Percentiles rank a stretch among this genome's conserved stretches.
These are phyloP conservation scores for Azemiops feae DNA, from an alignment of 2,113 vertebrate species.

Conservation along the genomic window DNA sequence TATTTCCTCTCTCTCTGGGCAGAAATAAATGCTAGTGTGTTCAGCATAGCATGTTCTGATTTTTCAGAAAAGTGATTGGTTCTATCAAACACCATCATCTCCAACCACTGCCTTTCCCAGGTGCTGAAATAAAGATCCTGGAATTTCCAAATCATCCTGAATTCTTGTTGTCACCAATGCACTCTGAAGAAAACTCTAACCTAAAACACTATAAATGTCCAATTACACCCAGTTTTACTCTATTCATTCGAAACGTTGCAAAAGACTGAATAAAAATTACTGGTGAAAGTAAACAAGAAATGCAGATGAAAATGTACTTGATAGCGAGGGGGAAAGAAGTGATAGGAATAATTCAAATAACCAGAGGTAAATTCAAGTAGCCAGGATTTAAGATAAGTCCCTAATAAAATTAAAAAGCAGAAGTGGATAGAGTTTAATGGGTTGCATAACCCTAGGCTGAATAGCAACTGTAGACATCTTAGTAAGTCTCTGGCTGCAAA, in stretches of 20 bases:
- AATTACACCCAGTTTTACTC: neutral
- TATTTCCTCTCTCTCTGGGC: neutral
- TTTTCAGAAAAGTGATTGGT: neutral
- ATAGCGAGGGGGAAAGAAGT: neutral
- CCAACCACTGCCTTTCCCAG: neutral
- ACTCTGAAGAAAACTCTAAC: neutral
- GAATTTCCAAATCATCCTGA: neutral
- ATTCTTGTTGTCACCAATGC: neutral
- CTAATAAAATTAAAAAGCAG: neutral
- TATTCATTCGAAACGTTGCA: neutral
- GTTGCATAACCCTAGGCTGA: neutral
- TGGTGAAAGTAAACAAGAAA: neutral
- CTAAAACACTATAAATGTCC: neutral
- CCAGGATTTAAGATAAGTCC: neutral
- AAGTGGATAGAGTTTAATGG: neutral
- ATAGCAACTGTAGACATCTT: neutral
- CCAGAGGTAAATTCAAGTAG: neutral
- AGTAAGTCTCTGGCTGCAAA: neutral
- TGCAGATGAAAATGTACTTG: neutral
- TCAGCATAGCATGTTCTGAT: neutral
- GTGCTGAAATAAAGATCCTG: neutral
- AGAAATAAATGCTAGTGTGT: neutral
- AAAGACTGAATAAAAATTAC: neutral
- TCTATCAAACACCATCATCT: neutral
- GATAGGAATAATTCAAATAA: neutral